Evolutionary conservation across 2,888 invertebrate species (phyloP), one percentile per base, ranked within the genome.

Genomic region (Spialia ferax): DNA sequence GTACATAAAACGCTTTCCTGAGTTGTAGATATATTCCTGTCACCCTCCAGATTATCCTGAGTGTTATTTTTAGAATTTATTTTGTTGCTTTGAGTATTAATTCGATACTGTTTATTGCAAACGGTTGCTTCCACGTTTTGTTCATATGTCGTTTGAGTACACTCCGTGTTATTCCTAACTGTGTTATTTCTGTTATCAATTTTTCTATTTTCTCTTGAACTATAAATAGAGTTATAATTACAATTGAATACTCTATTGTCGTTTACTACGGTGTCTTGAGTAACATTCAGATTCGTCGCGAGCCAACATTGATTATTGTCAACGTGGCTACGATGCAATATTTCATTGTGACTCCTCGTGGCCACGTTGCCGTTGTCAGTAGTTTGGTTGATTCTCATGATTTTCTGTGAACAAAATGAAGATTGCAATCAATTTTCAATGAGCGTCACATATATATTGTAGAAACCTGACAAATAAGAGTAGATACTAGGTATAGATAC

Each of bases 31-130:
- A 54, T n/a, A 38, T 42, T 42, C 26, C 26, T 23, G 20, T 72
- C 59, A 75, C 2, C 35, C 48, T 62, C 65, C 50, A 69, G 59
- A 45, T 59, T 68, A 56, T 26, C 18, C n/a, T 32, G 11, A 10
- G 13, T 45, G 3, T 48, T 67, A 26, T 48, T 23, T 22, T 13
- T 66, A 13, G 26, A 55, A 35, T 67, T 61, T 62, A 42, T 56
- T 57, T 20, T 67, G 32, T 18, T 67, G 42, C 35, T 67, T n/a
- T 80, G 79, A 63, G 78, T 79, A 75, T 87, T 88, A 72, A 92
- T 81, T 74, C 84, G 81, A 73, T 89, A 93, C 71, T 89, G 91
- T 70, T 75, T 83, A 74, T 93, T 92, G 76, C 86, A 93, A 73
- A 92, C 86, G 69, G 74, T 74, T 50, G 82, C 74, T 65, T 82